phyloP scores from a whole-genome alignment of 23 tunicate genomes.

The Trididemnum nubilum region DNA sequence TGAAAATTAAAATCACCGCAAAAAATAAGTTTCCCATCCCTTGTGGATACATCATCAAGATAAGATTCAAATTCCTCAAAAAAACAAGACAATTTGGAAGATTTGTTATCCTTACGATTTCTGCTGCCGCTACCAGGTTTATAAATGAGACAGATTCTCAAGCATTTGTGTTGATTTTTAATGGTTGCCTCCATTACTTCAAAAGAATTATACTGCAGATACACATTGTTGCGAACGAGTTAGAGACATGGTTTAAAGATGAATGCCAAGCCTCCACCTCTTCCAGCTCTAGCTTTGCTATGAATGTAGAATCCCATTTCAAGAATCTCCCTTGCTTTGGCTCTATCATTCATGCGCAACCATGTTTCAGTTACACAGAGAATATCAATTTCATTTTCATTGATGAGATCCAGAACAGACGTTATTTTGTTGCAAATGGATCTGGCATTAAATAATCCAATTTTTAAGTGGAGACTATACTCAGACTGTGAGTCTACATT shows the following conservation, averaged over 20 bases:
- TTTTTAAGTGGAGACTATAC: neutral
- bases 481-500: neutral
- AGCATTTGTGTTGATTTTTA: neutral
- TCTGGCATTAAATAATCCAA: neutral
- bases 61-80: neutral
- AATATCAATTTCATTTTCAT: neutral
- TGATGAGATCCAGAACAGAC: neutral
- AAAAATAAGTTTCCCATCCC: neutral
- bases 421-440: neutral
- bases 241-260: neutral
- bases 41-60: neutral
- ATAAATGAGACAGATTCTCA: neutral
- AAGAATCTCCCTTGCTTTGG: neutral
- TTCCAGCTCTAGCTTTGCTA: neutral
- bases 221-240: neutral
- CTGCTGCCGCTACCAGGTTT: neutral
- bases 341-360: neutral
- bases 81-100: neutral
- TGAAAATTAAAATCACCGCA: neutral
- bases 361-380: neutral
- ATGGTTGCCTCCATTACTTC: neutral
- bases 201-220: neutral
- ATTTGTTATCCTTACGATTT: neutral
- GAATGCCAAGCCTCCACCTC: neutral
- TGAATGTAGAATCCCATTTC: neutral